Evolutionary conservation across 2,797 vertebrate genomes (phyloP).

Genomic region (Diplodus sargus): DNA sequence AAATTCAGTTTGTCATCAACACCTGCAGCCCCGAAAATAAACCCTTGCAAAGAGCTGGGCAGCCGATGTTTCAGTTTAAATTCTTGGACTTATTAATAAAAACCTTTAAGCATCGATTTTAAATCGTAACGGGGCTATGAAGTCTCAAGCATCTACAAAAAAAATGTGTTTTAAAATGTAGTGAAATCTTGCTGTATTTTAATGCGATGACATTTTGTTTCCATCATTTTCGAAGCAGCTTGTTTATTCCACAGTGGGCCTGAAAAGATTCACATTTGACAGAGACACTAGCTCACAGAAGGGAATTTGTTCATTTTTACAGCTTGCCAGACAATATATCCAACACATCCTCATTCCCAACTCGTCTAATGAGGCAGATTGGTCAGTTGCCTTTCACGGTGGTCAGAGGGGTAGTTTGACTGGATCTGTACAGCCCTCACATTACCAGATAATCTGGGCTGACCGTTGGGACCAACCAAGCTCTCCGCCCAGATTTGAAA

Average conservation of each 20-base stretch:
- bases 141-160: too few relatives aligned
- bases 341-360: not conserved
- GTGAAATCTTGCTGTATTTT: not conserved
- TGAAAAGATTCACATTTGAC: not conserved
- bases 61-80: not conserved
- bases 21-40: not conserved
- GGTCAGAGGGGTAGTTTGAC: too few relatives aligned
- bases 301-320: not conserved
- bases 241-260: not conserved
- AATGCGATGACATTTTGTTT: not conserved
- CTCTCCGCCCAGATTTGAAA: too few relatives aligned
- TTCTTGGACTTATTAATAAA: not conserved
- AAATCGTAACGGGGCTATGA: not conserved
- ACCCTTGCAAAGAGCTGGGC: not conserved
- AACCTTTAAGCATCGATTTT: not conserved
- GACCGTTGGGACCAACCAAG: too few relatives aligned
- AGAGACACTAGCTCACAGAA: not conserved
- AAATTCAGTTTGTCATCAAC: slow-evolving; percentile 22
- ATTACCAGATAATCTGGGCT: too few relatives aligned
- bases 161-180: not conserved
- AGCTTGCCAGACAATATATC: not conserved
- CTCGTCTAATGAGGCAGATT: too few relatives aligned
- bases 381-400: too few relatives aligned
- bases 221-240: not conserved
- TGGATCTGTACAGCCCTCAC: too few relatives aligned